Evolutionary conservation across 2,797 vertebrate species (phyloP).

Genomic region (Hylomyscus alleni): DNA sequence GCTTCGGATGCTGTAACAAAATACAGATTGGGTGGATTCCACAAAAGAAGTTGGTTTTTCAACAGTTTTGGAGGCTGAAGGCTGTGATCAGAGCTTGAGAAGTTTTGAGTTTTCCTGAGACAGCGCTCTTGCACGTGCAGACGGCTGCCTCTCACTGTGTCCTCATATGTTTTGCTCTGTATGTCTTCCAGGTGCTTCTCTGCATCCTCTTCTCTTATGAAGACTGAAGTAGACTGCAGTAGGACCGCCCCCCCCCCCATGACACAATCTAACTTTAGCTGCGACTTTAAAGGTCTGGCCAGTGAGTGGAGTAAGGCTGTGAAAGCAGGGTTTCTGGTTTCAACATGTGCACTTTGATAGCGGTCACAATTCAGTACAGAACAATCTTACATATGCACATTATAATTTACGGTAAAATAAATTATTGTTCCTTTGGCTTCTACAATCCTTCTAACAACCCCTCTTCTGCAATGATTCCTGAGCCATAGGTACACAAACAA

Average conservation of each 20-base stretch:
- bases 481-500: neutral
- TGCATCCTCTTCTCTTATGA: neutral
- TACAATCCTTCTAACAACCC: neutral
- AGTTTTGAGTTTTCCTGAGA: neutral
- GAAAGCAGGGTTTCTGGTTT: neutral
- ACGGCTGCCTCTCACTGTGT: accelerated
- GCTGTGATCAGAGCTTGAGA: neutral
- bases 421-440: no score
- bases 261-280: neutral
- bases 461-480: neutral
- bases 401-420: neutral
- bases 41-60: neutral
- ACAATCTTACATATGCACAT: neutral
- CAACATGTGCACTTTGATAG: neutral
- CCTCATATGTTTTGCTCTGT: accelerated
- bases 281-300: neutral
- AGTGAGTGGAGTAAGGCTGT: neutral
- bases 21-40: neutral
- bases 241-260: accelerated
- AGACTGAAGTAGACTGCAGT: neutral
- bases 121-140: neutral
- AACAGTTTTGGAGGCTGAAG: neutral
- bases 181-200: neutral
- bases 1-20: neutral
- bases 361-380: neutral